Percentiles rank a stretch among this genome's conserved stretches.
Evolutionary conservation across 1,140 invertebrate species (phyloP).

Genomic region (Proales similis): DNA sequence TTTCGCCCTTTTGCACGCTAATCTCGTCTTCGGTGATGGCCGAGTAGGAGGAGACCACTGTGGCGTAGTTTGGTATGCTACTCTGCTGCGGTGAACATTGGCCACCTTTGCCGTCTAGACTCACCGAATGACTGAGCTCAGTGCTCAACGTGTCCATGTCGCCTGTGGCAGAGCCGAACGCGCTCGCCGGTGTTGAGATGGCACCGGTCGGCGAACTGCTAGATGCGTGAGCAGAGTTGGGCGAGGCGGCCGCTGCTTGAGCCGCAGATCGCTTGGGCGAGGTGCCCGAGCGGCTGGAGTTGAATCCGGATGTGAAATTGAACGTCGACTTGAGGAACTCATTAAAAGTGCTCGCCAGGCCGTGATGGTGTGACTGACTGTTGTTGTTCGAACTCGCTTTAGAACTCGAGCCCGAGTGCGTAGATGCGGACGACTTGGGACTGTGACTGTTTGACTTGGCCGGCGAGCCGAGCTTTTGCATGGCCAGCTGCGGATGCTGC

Average conservation of each 20-base stretch:
- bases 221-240: too few species aligned
- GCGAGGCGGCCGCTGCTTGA: too few species aligned
- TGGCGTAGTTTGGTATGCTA: constrained; percentile 38
- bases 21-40: constrained; percentile 55
- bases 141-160: constrained; percentile 1
- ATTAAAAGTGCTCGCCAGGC: constrained; percentile 18
- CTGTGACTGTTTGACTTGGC: background rate
- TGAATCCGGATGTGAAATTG: constrained; percentile 17
- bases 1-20: constrained; percentile 52
- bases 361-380: constrained; percentile 33
- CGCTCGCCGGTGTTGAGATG: too few species aligned
- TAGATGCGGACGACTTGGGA: constrained; percentile 16
- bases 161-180: background rate
- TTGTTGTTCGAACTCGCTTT: constrained; percentile 40
- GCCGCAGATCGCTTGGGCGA: constrained; percentile 8
- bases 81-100: background rate
- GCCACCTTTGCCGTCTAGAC: constrained; percentile 1
- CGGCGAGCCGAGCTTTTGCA: constrained; percentile 18
- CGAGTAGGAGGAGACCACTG: constrained; percentile 51
- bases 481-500: constrained; percentile 50
- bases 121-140: constrained; percentile 10
- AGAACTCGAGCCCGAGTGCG: constrained; percentile 41
- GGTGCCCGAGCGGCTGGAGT: constrained; percentile 6
- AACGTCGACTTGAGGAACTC: constrained; percentile 34
- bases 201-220: too few species aligned